Base-by-base conservation (phyloP, 1,140 invertebrate species). In the Temnothorax nylanderi region DNA sequence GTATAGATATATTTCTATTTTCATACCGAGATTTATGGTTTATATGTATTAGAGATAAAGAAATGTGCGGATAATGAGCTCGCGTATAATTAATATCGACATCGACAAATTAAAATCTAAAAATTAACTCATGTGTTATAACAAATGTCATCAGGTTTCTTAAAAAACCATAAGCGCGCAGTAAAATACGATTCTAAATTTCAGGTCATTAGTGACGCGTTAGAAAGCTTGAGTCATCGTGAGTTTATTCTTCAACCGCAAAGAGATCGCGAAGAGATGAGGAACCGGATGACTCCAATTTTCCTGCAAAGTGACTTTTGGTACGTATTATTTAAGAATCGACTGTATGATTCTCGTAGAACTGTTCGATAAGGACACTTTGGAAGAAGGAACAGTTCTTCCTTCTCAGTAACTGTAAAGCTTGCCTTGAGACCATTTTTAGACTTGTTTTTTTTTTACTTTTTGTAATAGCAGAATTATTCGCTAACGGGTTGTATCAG, bases 401-500 rank as follows among this genome's bases (percentile, higher is more conserved):
- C 2, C 11, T 21, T 8, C 11, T 49, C 4, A 80, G 7, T 49
- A 77, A 64, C 41, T 77, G 37, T 62, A 64, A 77, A 47, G 26
- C 21, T 44, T 44, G 16, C 18, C 26, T 51, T 16, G 32, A 41
- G n/a, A 47, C 21, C 18, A 65, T 65, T 65, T 65, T 64, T 4
- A 47, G 11, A 26, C 10, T 67, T 64, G 44, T 2, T 65, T 80
- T 34, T 80, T 62, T 44, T 62, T 64, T 47, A 76, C 21, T 51
- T 67, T 67, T 49, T 51, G 7, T 49, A 16, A 58, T 58, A 60
- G 21, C 18, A 21, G 18, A 16, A 62, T 77, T 37, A n/a, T 67
- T 67, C 44, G 7, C 60, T 67, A 80, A 78, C 76, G 60, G 60
- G 32, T 78, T 47, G 13, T 62, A 44, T 64, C 44, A 21, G 18